Conservation (phyloP, 2,888 invertebrate genomes). For the Dicyrtomina minuta region DNA sequence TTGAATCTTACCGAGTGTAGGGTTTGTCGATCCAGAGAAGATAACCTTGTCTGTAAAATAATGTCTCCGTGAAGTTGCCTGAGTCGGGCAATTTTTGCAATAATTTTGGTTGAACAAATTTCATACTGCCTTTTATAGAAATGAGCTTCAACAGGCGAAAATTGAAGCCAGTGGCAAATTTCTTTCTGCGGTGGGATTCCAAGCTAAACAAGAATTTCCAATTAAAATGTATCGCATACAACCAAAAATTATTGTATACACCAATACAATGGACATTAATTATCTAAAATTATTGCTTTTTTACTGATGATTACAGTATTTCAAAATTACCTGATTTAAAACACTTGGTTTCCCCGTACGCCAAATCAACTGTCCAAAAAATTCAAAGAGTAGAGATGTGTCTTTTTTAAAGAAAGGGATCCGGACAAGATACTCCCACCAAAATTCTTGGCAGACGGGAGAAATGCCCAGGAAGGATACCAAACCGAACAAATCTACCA, state of each 20-base stretch:
- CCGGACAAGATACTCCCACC: slow-evolving; percentile 62
- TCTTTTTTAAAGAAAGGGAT: slow-evolving; percentile 60
- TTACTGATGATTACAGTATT: not conserved
- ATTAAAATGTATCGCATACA: too few species aligned
- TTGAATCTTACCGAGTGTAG: slow-evolving; percentile 56
- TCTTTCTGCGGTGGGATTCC: slow-evolving; percentile 66
- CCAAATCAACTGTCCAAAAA: slow-evolving; percentile 65
- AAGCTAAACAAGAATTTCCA: slow-evolving; percentile 60
- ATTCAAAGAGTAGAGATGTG: slow-evolving; percentile 59
- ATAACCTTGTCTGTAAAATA: slow-evolving; percentile 32
- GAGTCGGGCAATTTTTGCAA: slow-evolving; percentile 56
- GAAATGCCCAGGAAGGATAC: slow-evolving; percentile 64
- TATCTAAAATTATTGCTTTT: too few species aligned
- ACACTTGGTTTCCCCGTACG: slow-evolving; percentile 70
- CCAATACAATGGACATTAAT: too few species aligned
- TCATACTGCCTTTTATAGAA: slow-evolving; percentile 69
- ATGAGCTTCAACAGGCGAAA: slow-evolving; percentile 65
- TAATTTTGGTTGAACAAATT: slow-evolving; percentile 60
- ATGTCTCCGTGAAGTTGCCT: slow-evolving; percentile 20
- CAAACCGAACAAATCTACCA: slow-evolving; percentile 62
- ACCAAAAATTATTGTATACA: too few species aligned
- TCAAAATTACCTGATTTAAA: slow-evolving; percentile 61
- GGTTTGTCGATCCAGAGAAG: slow-evolving; percentile 58
- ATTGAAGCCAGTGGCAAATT: slow-evolving; percentile 55
- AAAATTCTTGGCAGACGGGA: slow-evolving; percentile 60